A percentile compares a stretch with the other conserved stretches of the same genome.
Conservation (phyloP, 2,888 invertebrate genomes). For the Siphlonurus alternatus region DNA sequence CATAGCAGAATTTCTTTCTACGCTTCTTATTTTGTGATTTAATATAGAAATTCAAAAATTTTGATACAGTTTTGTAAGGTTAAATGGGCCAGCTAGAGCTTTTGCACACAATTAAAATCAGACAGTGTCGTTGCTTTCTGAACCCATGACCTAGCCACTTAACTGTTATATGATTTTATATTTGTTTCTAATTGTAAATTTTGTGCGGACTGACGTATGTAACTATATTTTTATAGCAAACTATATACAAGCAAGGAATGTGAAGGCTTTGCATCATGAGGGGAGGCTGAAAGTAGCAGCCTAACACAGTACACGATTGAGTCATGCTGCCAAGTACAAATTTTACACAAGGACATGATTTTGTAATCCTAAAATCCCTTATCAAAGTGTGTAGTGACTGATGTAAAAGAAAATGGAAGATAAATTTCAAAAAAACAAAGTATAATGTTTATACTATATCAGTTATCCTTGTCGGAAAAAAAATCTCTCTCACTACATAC, state of each 20-base stretch:
- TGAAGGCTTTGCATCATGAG: slow-evolving; percentile 2
- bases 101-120: no score
- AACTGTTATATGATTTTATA: not conserved
- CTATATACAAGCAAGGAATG: not conserved
- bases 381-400: no score
- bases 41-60: no score
- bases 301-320: not conserved
- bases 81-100: no score
- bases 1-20: no score
- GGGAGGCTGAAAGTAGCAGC: not conserved
- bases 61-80: no score
- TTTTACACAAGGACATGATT: not conserved
- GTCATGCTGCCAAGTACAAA: slow-evolving; percentile 3
- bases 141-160: not conserved
- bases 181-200: not conserved
- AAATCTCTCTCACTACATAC: not conserved
- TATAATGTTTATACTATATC: no score
- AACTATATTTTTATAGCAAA: not conserved
- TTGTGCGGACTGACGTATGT: not conserved
- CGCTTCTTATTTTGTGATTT: no score
- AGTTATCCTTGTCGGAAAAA: no score
- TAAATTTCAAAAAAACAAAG: no score
- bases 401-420: no score
- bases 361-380: not conserved
- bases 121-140: no score